Evolutionary conservation across 53 echinoderm and acorn worm genomes (phyloP), one percentile per base, ranked within the genome.

Genomic region (Actinopyga echinites): DNA sequence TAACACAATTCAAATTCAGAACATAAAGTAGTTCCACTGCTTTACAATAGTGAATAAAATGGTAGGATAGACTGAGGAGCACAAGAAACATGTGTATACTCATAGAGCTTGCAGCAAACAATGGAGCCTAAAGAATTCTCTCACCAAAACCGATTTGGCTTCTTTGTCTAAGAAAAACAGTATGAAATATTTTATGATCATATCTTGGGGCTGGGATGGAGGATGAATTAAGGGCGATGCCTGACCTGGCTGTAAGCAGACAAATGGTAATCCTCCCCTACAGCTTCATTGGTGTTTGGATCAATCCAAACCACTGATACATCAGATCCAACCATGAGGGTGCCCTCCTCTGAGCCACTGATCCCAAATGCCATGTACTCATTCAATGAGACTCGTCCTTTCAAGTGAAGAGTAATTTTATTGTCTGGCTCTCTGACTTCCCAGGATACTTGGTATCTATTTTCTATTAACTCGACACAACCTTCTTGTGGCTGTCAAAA

Each of bases 291-390:
- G 23, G 86, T 77, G 1, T 63, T 74, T 8, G 38, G 54, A 66
- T 89, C 79, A 25, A 93, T 64, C 89, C 83, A 93, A 17, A 90
- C 87, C 12, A 93, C 93, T 20, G 75, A 56, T 26, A 93, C 90
- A 65, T 95, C 95, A 25, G 93, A 87, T 8, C 93, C 93, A 6
- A 80, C 55, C 95, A 95, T 95, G 10, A 20, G 15, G 4, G 93
- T 95, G 0, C 54, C 37, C 13, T 62, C 63, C 24, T 89, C 77
- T 7, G 95, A 91, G 13, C 95, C 95, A 28, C 95, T 95, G 80
- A 89, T 68, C 56, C 95, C 95, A 71, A 95, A 95, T n/a, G 89
- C 71, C 84, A 95, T 82, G 85, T 95, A 95, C 33, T 90, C 75
- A 31, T 71, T 74, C 24, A 58, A 24, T 2, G 53, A 8, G 31